These are phyloP conservation scores for Promerops cafer DNA, from an alignment of 2,113 vertebrate genomes.

Conservation along the genomic window DNA sequence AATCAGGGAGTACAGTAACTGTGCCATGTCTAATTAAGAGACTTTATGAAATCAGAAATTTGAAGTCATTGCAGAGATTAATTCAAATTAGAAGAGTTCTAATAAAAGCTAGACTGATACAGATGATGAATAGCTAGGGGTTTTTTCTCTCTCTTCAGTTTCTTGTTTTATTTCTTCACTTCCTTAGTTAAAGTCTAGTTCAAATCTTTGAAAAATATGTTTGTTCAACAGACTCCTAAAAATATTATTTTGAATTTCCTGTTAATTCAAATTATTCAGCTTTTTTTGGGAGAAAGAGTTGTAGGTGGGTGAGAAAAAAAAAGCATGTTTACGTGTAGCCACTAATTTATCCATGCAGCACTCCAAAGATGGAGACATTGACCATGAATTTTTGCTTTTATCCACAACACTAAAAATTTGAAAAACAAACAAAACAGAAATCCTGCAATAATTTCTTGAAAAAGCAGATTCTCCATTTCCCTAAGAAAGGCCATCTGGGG, in stretches of 20 bases:
- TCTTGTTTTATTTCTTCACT: background rate
- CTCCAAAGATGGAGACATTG: background rate
- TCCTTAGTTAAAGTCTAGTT: background rate
- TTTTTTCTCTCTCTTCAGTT: background rate
- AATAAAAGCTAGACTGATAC: background rate
- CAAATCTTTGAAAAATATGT: background rate
- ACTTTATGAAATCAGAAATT: background rate
- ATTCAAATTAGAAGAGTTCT: background rate
- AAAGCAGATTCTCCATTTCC: background rate
- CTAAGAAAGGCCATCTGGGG: background rate
- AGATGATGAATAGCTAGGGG: background rate
- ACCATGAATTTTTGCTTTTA: background rate
- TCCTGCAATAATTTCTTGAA: background rate
- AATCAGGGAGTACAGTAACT: background rate
- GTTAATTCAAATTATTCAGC: background rate
- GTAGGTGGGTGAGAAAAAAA: background rate
- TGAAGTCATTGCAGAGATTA: background rate
- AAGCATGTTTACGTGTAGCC: background rate
- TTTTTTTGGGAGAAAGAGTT: fast-evolving
- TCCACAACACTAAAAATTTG: background rate
- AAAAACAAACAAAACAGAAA: background rate
- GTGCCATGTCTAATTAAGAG: background rate
- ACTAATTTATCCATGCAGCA: background rate
- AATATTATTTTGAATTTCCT: background rate
- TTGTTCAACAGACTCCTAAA: background rate